Conservation (phyloP, 2,797 vertebrate species). For the Hipposideros larvatus region DNA sequence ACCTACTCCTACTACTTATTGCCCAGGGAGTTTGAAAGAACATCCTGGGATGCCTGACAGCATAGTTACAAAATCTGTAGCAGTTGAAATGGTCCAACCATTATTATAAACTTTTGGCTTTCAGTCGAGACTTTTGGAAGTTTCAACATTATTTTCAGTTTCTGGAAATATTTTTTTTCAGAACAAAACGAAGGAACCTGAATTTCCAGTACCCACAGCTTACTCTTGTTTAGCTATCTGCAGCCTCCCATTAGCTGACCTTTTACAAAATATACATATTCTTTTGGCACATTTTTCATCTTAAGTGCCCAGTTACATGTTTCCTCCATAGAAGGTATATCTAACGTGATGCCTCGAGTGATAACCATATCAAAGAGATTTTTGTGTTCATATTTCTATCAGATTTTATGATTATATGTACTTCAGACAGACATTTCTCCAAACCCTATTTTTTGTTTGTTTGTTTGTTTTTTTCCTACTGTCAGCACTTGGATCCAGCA, state of each 20-base stretch:
- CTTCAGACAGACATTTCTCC: not conserved
- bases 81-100: constrained; percentile 2
- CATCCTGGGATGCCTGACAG: not conserved
- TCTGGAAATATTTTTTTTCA: constrained; percentile 3
- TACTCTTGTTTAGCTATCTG: not conserved
- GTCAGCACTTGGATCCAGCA: not conserved
- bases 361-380: not conserved
- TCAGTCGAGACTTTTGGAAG: constrained; percentile 27
- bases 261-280: not conserved
- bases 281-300: not conserved
- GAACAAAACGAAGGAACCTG: not conserved
- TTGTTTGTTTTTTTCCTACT: not conserved
- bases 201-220: not conserved
- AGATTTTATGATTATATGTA: not conserved
- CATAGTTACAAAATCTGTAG: constrained; percentile 50
- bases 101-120: constrained; percentile 51
- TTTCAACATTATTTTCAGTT: constrained; percentile 47
- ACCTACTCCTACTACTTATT: not conserved
- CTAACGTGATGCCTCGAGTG: not conserved
- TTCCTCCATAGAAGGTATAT: not conserved
- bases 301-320: not conserved
- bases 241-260: not conserved
- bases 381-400: not conserved
- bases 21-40: not conserved
- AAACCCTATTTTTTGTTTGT: not conserved